phyloP scores from a whole-genome alignment of 2,888 invertebrate genomes.

The Apamea anceps region DNA sequence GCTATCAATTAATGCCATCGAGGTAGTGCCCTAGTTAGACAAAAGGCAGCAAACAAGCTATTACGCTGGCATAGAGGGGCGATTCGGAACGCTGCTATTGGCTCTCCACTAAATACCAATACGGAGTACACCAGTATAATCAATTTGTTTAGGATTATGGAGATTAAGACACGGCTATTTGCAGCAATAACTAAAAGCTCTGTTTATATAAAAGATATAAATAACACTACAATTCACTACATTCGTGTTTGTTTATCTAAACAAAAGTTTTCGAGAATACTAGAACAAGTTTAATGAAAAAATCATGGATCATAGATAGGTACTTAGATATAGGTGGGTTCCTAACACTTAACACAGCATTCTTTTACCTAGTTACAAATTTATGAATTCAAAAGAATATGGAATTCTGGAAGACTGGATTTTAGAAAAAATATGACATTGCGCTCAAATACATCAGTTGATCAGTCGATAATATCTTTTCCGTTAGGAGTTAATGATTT shows the following conservation, averaged over 20 bases:
- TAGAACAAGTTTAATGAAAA: not conserved
- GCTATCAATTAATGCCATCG: slow-evolving; percentile 86
- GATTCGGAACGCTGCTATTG: slow-evolving; percentile 73
- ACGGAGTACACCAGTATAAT: slow-evolving; percentile 61
- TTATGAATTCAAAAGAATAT: not conserved
- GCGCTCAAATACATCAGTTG: not conserved
- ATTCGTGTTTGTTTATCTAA: slow-evolving; percentile 9
- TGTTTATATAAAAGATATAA: slow-evolving; percentile 14
- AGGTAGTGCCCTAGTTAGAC: slow-evolving; percentile 82
- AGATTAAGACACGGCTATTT: slow-evolving; percentile 39
- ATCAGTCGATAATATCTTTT: not conserved
- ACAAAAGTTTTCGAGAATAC: slow-evolving; percentile 7
- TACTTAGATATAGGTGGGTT: slow-evolving; percentile 4
- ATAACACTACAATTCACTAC: not conserved
- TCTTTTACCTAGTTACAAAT: not conserved
- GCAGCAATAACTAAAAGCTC: slow-evolving; percentile 41
- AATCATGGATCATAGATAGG: not conserved
- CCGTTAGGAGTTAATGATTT: not conserved
- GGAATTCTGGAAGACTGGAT: not conserved
- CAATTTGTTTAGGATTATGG: slow-evolving; percentile 52
- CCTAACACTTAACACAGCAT: not conserved
- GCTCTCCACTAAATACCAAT: slow-evolving; percentile 70
- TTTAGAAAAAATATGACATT: not conserved
- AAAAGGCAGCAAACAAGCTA: slow-evolving; percentile 81
- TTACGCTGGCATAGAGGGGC: slow-evolving; percentile 72